These are phyloP conservation scores for Acipenser oxyrinchus DNA, from an alignment of 2,797 vertebrate genomes.

Conservation along the genomic window DNA sequence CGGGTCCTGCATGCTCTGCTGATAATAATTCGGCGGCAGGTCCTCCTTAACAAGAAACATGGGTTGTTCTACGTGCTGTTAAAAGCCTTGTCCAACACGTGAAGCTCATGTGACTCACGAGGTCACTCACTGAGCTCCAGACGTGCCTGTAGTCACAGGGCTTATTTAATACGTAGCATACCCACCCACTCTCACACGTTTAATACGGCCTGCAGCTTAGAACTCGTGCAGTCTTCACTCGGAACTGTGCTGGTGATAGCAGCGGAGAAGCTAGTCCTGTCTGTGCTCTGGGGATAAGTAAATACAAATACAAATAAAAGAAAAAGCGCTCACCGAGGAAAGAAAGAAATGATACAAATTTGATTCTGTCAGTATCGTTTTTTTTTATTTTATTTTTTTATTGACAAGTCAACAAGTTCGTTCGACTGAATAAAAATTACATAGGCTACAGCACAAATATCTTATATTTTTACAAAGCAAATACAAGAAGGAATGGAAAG, in stretches of 20 bases:
- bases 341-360: no score
- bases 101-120: conserved; percentile 88
- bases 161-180: conserved; percentile 83
- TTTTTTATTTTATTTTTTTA: no score
- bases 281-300: no score
- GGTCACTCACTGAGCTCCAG: conserved; percentile 57
- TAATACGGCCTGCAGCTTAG: conserved; percentile 61
- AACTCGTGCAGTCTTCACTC: conserved; percentile 31
- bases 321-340: no score
- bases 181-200: conserved; percentile 72
- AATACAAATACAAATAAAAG: no score
- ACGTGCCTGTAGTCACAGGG: conserved; percentile 93
- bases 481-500: conserved; percentile 66
- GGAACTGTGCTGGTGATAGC: conserved; percentile 41
- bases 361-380: no score
- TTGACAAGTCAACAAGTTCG: no score
- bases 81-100: conserved; percentile 83
- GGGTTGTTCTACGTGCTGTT: conserved; percentile 42
- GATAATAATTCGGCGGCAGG: conserved; percentile 33
- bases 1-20: conserved; percentile 44
- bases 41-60: conserved; percentile 35
- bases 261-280: conserved; percentile 5
- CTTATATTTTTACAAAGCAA: no score
- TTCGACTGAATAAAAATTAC: no score
- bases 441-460: no score